Percentiles rank a stretch among this genome's conserved stretches.
These are phyloP conservation scores for Monochamus alternatus DNA, from an alignment of 2,888 invertebrate genomes.

Conservation along the genomic window DNA sequence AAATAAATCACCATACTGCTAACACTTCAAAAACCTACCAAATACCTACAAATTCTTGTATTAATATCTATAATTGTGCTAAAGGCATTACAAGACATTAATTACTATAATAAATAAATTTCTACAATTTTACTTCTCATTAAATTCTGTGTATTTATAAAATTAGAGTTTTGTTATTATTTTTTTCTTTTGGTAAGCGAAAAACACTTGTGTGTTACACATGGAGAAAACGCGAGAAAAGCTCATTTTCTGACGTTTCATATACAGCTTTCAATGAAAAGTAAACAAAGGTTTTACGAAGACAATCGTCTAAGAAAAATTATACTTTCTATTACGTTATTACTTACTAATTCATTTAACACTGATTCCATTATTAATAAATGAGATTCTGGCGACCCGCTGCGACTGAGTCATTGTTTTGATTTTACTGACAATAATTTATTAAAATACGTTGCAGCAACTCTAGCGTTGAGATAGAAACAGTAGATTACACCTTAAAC, in stretches of 20 bases:
- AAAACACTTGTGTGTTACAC: too few relatives aligned
- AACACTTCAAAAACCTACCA: too few relatives aligned
- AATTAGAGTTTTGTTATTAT: too few relatives aligned
- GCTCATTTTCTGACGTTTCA: not conserved
- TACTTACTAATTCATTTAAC: constrained; percentile 2
- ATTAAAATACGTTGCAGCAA: constrained; percentile 2
- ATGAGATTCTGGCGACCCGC: not conserved
- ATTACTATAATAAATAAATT: too few relatives aligned
- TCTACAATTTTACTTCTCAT: too few relatives aligned
- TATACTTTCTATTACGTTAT: not conserved
- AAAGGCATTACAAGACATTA: too few relatives aligned
- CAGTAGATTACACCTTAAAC: not conserved
- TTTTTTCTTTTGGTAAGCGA: too few relatives aligned
- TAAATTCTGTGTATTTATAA: too few relatives aligned
- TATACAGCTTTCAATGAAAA: not conserved
- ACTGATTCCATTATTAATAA: not conserved
- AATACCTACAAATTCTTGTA: too few relatives aligned
- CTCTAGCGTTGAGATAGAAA: constrained; percentile 7
- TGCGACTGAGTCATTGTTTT: constrained; percentile 12
- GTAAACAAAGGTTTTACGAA: not conserved
- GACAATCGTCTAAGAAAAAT: not conserved
- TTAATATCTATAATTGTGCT: too few relatives aligned
- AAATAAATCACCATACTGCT: too few relatives aligned
- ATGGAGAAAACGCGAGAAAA: too few relatives aligned
- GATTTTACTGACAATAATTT: constrained; percentile 8